Base-by-base conservation (phyloP, 2,888 invertebrate genomes). In the Habroteleia sp. region DNA sequence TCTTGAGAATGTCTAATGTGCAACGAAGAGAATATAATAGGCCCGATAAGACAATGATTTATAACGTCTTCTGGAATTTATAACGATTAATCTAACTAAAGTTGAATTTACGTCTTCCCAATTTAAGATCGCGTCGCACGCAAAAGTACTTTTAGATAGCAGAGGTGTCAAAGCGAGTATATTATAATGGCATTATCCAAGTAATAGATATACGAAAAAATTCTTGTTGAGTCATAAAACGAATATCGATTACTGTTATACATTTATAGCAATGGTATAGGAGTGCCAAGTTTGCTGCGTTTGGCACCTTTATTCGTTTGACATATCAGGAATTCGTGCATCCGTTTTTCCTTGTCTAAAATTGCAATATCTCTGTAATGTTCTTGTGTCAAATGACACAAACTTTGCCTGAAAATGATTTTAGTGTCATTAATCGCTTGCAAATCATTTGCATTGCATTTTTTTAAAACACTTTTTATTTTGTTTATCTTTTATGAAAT, bases 141-240 rank as follows among this genome's bases (percentile, higher is more conserved):
- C 68, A 46, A 68, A 68, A 68, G 52, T 63, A 50, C 71, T 62
- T 76, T 63, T 31, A 72, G 52, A 72, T 76, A 76, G 39, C 50
- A 17, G 44, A 75, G 71, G 75, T 75, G 75, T 72, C 62, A 75
- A 75, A 66, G 65, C 37, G 62, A 50, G 58, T 76, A 54, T 72
- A 68, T 72, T 72, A 72, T 58, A 72, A 66, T 76, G 72, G 63
- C 63, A 29, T 58, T 76, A 65, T 52, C 52, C 35, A 23, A 54
- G 31, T 46, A 68, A 63, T 52, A 54, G 25, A 41, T 54, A 31
- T 42, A 37, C 37, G 25, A 42, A 65, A 73, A 72, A 72, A 54
- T 17, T 11, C 14, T 37, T 39, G 29, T 44, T 25, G 44, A 60
- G 39, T 50, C 58, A 60, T 73, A 52, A 60, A 73, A 62, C 41